These are phyloP conservation scores for Burhinus oedicnemus DNA, from an alignment of 2,113 vertebrate genomes.

Conservation along the genomic window DNA sequence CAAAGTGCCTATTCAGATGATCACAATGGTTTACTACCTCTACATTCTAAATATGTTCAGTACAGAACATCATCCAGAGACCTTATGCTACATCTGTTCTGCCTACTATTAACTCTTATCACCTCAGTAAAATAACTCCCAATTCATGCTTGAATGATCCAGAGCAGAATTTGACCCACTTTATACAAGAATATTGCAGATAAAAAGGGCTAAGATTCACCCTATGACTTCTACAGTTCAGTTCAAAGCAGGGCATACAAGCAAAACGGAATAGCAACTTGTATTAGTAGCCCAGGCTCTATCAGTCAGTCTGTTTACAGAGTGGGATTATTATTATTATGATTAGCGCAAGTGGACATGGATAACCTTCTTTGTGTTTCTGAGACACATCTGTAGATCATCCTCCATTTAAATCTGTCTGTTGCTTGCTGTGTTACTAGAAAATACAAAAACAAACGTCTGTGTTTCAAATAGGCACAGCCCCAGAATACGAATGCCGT, in stretches of 20 bases:
- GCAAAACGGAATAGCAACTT: background rate
- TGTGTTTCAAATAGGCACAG: slow-evolving; percentile 18
- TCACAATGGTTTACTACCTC: background rate
- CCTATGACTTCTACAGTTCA: background rate
- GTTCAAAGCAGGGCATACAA: background rate
- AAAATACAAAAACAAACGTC: slow-evolving; percentile 1
- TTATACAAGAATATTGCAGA: background rate
- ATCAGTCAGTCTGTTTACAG: background rate
- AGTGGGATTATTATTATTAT: slow-evolving; percentile 42
- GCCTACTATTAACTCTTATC: background rate
- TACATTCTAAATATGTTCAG: background rate
- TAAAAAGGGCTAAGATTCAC: background rate
- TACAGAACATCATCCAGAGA: background rate
- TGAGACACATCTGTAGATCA: slow-evolving; percentile 49
- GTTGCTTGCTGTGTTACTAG: slow-evolving; percentile 20
- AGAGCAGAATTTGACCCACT: background rate
- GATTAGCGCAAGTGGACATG: slow-evolving; percentile 26
- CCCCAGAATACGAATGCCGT: background rate
- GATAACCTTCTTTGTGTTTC: slow-evolving; percentile 54
- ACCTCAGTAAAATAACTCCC: background rate
- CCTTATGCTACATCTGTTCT: background rate
- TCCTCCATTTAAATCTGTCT: slow-evolving; percentile 44
- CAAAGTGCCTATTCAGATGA: background rate
- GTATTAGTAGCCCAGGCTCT: background rate
- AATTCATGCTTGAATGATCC: background rate